Conservation (phyloP, 1,140 invertebrate species). For the Wasmannia auropunctata region DNA sequence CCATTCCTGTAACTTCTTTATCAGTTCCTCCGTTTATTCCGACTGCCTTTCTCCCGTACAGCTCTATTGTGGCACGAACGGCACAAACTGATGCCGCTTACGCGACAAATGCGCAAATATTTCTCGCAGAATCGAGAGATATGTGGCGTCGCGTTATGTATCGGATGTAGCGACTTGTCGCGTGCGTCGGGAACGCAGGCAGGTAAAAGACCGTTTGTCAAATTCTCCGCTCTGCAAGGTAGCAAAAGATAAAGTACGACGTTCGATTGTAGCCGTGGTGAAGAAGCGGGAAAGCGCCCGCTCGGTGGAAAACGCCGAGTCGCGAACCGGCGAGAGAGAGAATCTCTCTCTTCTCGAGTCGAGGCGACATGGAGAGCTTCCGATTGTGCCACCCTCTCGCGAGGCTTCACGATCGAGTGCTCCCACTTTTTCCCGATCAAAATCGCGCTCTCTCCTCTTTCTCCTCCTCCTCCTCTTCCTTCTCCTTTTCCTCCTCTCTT, state of each 20-base stretch:
- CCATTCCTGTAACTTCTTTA: background rate
- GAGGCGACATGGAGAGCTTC: constrained; percentile 73
- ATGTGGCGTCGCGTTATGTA: background rate
- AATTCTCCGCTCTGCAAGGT: constrained; percentile 33
- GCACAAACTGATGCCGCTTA: constrained; percentile 2
- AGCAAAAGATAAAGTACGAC: constrained; percentile 46
- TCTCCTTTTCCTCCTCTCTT: too few species aligned
- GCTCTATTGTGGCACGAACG: background rate
- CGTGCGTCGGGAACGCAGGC: background rate
- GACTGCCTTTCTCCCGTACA: background rate
- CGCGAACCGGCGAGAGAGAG: background rate
- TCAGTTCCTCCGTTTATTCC: background rate
- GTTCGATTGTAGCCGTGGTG: constrained; percentile 28
- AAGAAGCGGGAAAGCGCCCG: background rate
- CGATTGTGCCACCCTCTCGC: constrained; percentile 72
- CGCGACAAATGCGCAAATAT: constrained; percentile 27
- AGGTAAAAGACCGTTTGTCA: constrained; percentile 37
- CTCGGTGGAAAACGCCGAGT: constrained; percentile 32
- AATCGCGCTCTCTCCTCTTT: constrained; percentile 65
- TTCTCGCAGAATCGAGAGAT: background rate
- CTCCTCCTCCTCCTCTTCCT: constrained; percentile 24
- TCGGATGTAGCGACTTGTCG: constrained; percentile 13
- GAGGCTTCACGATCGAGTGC: constrained; percentile 74
- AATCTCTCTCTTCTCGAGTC: background rate
- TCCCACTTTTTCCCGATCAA: constrained; percentile 75